Base-by-base conservation (phyloP, 1,140 invertebrate genomes). In the Psilanteris sp. region DNA sequence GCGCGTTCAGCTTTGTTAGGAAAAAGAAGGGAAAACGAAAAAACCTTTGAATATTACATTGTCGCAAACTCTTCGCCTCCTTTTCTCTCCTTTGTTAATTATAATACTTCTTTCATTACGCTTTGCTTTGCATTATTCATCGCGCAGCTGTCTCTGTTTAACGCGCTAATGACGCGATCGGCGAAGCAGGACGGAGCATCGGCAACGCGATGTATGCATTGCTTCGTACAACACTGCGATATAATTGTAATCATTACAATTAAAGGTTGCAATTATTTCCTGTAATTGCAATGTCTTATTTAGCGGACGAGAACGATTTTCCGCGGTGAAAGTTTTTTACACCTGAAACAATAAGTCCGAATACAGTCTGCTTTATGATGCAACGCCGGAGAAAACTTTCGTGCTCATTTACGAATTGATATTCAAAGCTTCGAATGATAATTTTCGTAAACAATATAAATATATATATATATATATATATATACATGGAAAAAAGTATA, bases 281-380 rank as follows among this genome's bases (percentile, higher is more conserved):
- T 3, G 26, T 34, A 57, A 68, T 68, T 50, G 18, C 50, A 8
- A 68, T 57, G 34, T 57, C 64, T 48, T 57, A 57, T 68, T 68
- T 52, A 68, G 52, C 8, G 26, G 34, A 7, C 7, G 15, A 6
- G 4, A 10, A 64, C 41, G 52, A 50, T 57, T 68, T 68, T 68
- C 64, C 64, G 41, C 52, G 32, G 64, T 68, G 64, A 68, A 68
- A 68, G 64, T 46, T 68, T 57, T 67, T 68, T 68, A 22, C 43
- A 5, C 26, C 34, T 14, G 8, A 57, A 67, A 44, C 26, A 14
- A 39, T 27, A 39, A 29, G 4, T 14, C 31, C 41, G 39, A 57
- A 57, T 43, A 41, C 13, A 18, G 18, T 9, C 1, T 11, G 5
- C 13, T 46, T 46, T 31, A n/a, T 52, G 32, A 37, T 10, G 48